These are phyloP conservation scores for Suncus etruscus DNA, from an alignment of 2,113 vertebrate species.

Conservation along the genomic window DNA sequence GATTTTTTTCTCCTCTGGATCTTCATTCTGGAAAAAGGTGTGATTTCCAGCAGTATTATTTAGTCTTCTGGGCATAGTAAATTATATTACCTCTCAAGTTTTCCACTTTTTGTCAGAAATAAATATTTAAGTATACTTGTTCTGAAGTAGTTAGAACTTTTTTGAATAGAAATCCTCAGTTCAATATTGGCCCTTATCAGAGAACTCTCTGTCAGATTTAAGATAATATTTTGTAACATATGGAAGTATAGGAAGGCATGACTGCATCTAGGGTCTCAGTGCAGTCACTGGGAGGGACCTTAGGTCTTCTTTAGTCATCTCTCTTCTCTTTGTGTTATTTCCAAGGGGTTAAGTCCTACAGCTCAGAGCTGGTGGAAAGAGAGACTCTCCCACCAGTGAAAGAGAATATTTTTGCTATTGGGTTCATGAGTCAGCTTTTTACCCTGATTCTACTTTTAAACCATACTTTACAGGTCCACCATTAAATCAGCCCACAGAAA, in stretches of 20 bases:
- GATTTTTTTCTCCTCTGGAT: neutral
- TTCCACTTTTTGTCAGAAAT: neutral
- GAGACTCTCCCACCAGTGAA: neutral
- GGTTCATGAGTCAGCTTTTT: neutral
- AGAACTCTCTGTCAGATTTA: neutral
- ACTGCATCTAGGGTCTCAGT: neutral
- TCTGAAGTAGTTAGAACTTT: neutral
- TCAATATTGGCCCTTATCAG: neutral
- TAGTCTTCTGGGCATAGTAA: neutral
- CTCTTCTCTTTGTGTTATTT: neutral
- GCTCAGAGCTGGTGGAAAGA: neutral
- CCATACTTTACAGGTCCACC: too few relatives aligned
- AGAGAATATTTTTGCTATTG: neutral
- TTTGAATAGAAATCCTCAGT: neutral
- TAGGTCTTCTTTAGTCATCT: neutral
- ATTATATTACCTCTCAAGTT: neutral
- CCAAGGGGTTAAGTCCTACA: neutral
- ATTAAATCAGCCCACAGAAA: too few relatives aligned
- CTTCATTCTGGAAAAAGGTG: neutral
- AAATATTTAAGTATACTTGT: neutral
- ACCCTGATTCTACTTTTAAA: neutral
- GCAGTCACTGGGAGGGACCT: neutral
- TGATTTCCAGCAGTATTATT: neutral
- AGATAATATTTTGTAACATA: neutral
- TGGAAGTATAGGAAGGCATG: neutral